phyloP scores from a whole-genome alignment of 2,888 invertebrate genomes.

The Diachrysia chrysitis region DNA sequence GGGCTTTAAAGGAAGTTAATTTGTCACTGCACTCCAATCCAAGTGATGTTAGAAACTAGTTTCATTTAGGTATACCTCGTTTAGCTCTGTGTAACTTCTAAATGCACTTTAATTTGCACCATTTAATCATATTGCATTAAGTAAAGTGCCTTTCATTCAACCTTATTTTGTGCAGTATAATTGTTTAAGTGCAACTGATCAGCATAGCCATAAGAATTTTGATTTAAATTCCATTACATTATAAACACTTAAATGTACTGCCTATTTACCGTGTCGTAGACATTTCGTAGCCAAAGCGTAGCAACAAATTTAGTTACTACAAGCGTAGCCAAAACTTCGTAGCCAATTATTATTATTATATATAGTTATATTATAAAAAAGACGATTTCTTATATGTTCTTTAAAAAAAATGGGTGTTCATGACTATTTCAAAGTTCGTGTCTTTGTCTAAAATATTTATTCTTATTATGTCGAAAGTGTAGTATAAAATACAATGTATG shows the following conservation, averaged over 20 bases:
- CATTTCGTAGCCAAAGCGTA: neutral
- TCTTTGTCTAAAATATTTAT: no score
- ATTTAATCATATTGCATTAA: neutral
- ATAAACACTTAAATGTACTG: neutral
- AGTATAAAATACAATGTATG: no score
- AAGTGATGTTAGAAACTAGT: constrained; percentile 3
- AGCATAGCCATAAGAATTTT: neutral
- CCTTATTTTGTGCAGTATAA: neutral
- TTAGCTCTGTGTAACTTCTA: neutral
- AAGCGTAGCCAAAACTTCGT: neutral
- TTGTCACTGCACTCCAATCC: constrained; percentile 14
- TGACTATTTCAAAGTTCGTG: no score
- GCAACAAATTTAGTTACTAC: neutral
- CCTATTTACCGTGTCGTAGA: neutral
- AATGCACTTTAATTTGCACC: neutral
- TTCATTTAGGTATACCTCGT: neutral
- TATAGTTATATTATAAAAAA: no score
- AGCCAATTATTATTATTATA: no score
- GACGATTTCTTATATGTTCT: no score
- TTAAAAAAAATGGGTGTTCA: no score
- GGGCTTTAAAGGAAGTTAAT: constrained; percentile 22
- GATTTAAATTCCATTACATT: neutral
- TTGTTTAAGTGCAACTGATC: no score
- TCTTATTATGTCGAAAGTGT: neutral
- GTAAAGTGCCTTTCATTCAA: neutral